Percentiles rank a stretch among this genome's conserved stretches.
Conservation (phyloP, 2,113 vertebrate species). For the Cepphus grylle region DNA sequence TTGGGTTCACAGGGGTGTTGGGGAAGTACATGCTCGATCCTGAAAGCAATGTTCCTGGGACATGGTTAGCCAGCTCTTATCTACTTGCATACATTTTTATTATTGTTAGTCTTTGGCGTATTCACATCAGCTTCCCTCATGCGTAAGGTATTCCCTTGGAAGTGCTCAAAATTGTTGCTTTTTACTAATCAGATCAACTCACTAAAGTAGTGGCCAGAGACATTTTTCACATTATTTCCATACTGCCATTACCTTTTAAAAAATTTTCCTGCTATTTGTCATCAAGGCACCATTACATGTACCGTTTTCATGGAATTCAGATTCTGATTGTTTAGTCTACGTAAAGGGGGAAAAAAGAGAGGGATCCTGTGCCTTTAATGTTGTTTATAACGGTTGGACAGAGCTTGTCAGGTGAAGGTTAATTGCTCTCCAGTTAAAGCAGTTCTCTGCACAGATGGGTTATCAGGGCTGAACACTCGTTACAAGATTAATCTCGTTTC, state of each 20-base stretch:
- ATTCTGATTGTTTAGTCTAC: constrained; percentile 76
- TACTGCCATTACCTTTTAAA: neutral
- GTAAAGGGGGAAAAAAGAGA: neutral
- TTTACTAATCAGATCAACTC: neutral
- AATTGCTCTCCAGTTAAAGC: constrained; percentile 79
- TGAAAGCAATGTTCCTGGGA: neutral
- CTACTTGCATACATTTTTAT: constrained; percentile 18
- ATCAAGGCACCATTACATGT: constrained; percentile 26
- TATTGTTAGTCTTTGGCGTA: constrained; percentile 4
- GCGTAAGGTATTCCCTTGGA: neutral
- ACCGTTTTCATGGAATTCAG: constrained; percentile 58
- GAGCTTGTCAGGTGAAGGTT: constrained; percentile 84
- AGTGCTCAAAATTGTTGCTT: neutral
- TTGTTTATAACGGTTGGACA: constrained; percentile 79
- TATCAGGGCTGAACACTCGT: constrained; percentile 87
- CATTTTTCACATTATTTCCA: neutral
- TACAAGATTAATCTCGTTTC: constrained; percentile 88
- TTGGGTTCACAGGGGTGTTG: neutral
- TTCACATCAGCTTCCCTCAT: constrained; percentile 16
- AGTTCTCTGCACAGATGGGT: constrained; percentile 84
- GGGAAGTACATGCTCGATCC: neutral
- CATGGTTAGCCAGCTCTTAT: neutral
- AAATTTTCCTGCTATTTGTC: neutral
- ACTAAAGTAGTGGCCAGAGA: neutral
- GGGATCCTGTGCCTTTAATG: constrained; percentile 75